phyloP scores from a whole-genome alignment of 2,113 vertebrate species.

The Nannobrachium achirus region DNA sequence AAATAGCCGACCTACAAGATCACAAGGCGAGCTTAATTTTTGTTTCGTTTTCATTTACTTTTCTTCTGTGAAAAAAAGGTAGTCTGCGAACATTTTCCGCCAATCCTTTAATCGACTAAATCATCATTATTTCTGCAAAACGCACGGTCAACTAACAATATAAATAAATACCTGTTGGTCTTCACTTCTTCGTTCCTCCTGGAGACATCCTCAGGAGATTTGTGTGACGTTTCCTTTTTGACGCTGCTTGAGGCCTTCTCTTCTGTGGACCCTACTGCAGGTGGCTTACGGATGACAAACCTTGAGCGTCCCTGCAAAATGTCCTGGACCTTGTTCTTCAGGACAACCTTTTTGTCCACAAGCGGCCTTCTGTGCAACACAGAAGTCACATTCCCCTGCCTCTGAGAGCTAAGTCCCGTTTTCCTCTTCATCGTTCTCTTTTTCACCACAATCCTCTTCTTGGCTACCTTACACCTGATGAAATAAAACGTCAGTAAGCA shows the following conservation, averaged over 20 bases:
- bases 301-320: constrained; percentile 77
- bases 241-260: background rate
- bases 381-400: constrained; percentile 53
- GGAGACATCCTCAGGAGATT: background rate
- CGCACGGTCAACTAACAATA: background rate
- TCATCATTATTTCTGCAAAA: background rate
- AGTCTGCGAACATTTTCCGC: too few species aligned
- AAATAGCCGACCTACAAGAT: too few species aligned
- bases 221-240: constrained; percentile 10
- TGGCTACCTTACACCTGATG: constrained; percentile 69
- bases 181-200: constrained; percentile 26
- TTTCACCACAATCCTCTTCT: constrained; percentile 69
- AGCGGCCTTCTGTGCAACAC: constrained; percentile 32
- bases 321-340: constrained; percentile 76
- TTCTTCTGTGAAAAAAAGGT: too few species aligned
- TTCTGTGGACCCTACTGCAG: constrained; percentile 4
- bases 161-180: constrained; percentile 49
- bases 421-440: constrained; percentile 64
- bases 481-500: background rate
- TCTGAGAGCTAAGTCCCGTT: constrained; percentile 53
- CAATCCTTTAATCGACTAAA: too few species aligned
- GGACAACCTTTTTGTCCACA: constrained; percentile 68
- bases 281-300: constrained; percentile 76
- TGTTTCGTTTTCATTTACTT: too few species aligned
- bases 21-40: too few species aligned